These are phyloP conservation scores for Styela plicata DNA, from an alignment of 23 tunicate species.

Conservation along the genomic window DNA sequence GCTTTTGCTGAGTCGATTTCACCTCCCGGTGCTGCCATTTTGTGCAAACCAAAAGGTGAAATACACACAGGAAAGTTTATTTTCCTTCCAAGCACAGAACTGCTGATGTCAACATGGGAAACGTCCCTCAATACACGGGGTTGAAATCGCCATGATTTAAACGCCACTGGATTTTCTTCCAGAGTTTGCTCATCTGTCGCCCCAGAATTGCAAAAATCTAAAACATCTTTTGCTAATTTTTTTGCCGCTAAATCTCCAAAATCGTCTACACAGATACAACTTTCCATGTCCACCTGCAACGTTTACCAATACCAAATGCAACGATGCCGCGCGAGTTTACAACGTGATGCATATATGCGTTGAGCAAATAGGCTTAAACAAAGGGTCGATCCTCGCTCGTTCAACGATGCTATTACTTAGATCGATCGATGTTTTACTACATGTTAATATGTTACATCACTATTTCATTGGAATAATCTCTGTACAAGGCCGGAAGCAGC, in stretches of 20 bases:
- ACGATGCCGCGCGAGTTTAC: no score
- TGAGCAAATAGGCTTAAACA: no score
- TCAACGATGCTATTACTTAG: no score
- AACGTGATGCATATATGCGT: no score
- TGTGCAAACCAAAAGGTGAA: slow-evolving; percentile 82
- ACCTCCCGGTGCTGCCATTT: slow-evolving; percentile 54
- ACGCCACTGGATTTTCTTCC: slow-evolving; percentile 36
- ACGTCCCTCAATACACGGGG: slow-evolving; percentile 63
- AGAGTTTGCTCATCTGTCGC: slow-evolving; percentile 66
- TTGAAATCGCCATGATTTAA: slow-evolving; percentile 43
- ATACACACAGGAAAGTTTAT: slow-evolving; percentile 58
- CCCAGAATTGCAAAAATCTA: slow-evolving; percentile 67
- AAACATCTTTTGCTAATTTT: slow-evolving; percentile 33
- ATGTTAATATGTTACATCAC: no score
- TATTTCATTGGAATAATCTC: no score
- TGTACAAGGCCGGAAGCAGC: no score
- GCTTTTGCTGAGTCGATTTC: slow-evolving; percentile 74
- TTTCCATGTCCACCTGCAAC: no score
- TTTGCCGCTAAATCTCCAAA: slow-evolving; percentile 52
- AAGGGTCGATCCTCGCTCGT: no score
- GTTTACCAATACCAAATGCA: no score
- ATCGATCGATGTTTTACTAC: no score
- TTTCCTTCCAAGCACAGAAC: slow-evolving; percentile 43
- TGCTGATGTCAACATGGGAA: slow-evolving; percentile 45
- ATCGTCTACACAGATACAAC: slow-evolving; percentile 40